Base-by-base conservation (phyloP, 1,140 invertebrate genomes). In the Piezodorus guildinii region DNA sequence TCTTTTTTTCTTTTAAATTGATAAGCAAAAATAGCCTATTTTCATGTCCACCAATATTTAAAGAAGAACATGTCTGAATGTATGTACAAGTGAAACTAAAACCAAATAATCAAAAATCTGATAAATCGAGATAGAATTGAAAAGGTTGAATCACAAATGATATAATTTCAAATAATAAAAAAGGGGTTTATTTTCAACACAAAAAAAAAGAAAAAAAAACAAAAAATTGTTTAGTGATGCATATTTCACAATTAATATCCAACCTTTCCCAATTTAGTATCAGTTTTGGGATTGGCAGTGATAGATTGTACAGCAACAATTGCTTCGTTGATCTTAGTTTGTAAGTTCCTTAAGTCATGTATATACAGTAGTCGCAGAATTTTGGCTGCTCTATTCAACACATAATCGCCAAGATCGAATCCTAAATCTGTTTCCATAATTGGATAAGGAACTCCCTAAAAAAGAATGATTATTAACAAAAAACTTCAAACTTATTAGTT, bases 201-300 rank as follows among this genome's bases (percentile, higher is more conserved):
- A n/a, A n/a, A n/a, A n/a, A n/a, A 39, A 39, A 39, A 6, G 12
- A 39, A 39, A 39, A 39, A 39, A 12, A 10, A 10, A 39, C 6
- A 1, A 12, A 10, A 10, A 39, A 39, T 6, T 39, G 1, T 10
- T 39, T 10, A 39, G 34, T 39, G 9, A 39, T 39, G 9, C 34
- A 58, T 12, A 58, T 30, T 27, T 23, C 4, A 19, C n/a, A 62
- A 16, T 58, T 77, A 85, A 69, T 72, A 77, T 66, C 96, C 95
- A 71, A 98, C 93, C 84, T 93, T 90, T 62, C 94, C 94, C 25
- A 98, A 78, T 73, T 84, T 87, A 3, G 92, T 94, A 73, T 98
- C 94, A 70, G 95, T 98, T 78, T 95, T 95, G 14, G 96, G 96
- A 83, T 98, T 88, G 10, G 95, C 94, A 16, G 95, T 98, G 8